phyloP scores from a whole-genome alignment of 2,113 vertebrate species.

The Toxotes jaculatrix region DNA sequence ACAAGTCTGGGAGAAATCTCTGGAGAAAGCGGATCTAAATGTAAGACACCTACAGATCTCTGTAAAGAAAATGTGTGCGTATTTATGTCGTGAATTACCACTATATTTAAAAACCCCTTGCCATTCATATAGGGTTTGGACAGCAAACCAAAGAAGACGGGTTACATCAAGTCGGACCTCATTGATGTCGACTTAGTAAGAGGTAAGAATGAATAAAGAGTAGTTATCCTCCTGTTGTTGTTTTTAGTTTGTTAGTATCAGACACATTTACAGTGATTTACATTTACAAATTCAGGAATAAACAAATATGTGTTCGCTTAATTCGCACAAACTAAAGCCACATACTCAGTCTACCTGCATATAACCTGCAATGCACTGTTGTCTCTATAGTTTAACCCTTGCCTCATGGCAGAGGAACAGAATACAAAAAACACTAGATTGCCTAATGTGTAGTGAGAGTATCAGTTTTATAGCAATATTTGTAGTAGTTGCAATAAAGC shows the following conservation, averaged over 20 bases:
- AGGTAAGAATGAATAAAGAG: constrained; percentile 83
- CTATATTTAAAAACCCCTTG: background rate
- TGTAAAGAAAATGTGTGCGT: background rate
- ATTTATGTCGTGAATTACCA: background rate
- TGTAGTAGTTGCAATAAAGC: constrained; percentile 1
- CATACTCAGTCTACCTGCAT: background rate
- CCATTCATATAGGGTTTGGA: constrained; percentile 87
- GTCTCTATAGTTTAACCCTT: background rate
- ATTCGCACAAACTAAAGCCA: background rate
- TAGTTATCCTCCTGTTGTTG: background rate
- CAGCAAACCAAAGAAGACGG: constrained; percentile 92
- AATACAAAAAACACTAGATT: background rate
- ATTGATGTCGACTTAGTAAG: constrained; percentile 97
- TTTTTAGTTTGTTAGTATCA: background rate
- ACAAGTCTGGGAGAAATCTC: constrained; percentile 98
- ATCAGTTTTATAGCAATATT: background rate
- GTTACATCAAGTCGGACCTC: constrained; percentile 93
- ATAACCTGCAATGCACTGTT: background rate
- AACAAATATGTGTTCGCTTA: background rate
- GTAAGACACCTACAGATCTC: constrained; percentile 77
- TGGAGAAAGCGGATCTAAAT: constrained; percentile 94
- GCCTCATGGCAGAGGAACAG: background rate
- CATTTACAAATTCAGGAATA: background rate
- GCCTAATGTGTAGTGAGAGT: background rate
- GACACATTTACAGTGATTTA: background rate